These are phyloP conservation scores for Schrankia costaestrigalis DNA, from an alignment of 2,888 invertebrate genomes.

Conservation along the genomic window DNA sequence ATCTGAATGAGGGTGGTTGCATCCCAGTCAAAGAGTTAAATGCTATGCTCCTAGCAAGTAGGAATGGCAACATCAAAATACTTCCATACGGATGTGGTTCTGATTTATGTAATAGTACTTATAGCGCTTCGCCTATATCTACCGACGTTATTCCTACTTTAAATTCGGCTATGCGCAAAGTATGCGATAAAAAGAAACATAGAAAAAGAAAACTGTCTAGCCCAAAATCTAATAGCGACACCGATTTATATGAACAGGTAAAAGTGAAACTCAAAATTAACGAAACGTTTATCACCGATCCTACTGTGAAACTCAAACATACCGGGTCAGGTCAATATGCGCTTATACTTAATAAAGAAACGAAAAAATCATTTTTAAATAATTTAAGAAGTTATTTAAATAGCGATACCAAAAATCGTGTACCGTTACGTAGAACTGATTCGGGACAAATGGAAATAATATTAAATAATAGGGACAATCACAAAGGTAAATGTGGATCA, in stretches of 20 bases:
- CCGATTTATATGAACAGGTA: conserved; percentile 36
- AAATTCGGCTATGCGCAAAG: too few relatives aligned
- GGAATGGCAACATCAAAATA: conserved; percentile 51
- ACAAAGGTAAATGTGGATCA: conserved; percentile 33
- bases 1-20: conserved; percentile 32
- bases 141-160: too few relatives aligned
- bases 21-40: conserved; percentile 21
- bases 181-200: conserved; percentile 11
- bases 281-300: conserved; percentile 23
- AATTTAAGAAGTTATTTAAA: conserved; percentile 43
- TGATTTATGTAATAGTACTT: too few relatives aligned
- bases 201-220: conserved; percentile 12
- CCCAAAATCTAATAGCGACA: conserved; percentile 42
- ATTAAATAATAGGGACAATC: conserved; percentile 31
- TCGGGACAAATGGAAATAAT: conserved; percentile 46
- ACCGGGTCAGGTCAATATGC: conserved; percentile 47
- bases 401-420: conserved; percentile 28
- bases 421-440: conserved; percentile 42
- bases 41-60: conserved; percentile 44
- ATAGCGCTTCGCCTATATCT: too few relatives aligned
- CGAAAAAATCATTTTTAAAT: conserved; percentile 46
- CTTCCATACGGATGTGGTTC: conserved; percentile 25
- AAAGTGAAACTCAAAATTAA: conserved; percentile 30
- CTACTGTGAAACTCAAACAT: conserved; percentile 36
- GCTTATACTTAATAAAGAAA: conserved; percentile 47